A percentile compares a stretch with the other conserved stretches of the same genome.
Conservation (phyloP, 64 coral and sea anemone genomes). For the Montipora efflorescens region DNA sequence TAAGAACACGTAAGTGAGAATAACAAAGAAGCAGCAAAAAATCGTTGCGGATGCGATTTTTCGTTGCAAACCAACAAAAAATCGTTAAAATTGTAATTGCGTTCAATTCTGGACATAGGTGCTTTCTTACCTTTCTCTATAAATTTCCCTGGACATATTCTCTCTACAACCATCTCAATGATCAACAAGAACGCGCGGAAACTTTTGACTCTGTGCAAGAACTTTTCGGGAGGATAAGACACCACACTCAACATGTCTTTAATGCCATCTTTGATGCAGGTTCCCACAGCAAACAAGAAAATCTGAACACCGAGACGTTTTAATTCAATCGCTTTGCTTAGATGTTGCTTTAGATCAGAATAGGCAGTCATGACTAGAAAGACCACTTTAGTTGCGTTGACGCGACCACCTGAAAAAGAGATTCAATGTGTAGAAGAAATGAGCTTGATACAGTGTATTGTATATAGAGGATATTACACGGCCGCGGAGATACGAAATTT, state of each 20-base stretch:
- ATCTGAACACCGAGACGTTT: conserved; percentile 4
- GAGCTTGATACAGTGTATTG: too few species aligned
- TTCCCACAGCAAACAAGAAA: conserved; percentile 53
- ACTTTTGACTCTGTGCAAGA: conserved; percentile 9
- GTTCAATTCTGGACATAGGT: too few species aligned
- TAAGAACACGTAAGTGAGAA: too few species aligned
- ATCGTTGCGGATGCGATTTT: too few species aligned
- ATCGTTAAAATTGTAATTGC: too few species aligned
- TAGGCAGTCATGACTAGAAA: conserved; percentile 35
- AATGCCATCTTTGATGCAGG: conserved; percentile 10
- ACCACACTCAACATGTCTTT: conserved; percentile 30
- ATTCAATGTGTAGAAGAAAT: not conserved
- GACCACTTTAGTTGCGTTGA: not conserved
- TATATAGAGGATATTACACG: too few species aligned
- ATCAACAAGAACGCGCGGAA: not conserved
- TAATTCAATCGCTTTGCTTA: not conserved
- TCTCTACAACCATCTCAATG: not conserved
- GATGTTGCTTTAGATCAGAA: conserved; percentile 13
- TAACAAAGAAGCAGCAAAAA: too few species aligned
- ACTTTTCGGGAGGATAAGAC: not conserved
- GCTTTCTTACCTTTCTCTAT: not conserved
- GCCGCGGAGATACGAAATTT: too few species aligned
- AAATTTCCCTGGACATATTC: not conserved
- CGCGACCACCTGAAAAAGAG: not conserved
- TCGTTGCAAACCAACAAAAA: too few species aligned